A percentile compares a stretch with the other conserved stretches of the same genome.
Evolutionary conservation across 2,113 vertebrate genomes (phyloP).

Genomic region (Diadophis punctatus): DNA sequence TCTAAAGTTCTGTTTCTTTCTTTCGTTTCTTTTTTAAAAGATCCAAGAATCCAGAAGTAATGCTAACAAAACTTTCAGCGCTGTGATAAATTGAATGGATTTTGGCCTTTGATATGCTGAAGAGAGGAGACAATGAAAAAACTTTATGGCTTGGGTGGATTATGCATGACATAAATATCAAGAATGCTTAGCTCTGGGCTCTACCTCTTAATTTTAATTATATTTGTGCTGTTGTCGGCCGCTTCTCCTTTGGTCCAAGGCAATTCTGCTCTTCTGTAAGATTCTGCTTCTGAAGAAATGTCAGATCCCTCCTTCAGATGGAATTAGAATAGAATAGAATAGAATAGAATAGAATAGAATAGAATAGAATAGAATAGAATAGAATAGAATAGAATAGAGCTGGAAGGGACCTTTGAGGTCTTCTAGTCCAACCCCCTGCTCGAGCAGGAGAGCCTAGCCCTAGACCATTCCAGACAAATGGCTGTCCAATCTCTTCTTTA

Average conservation of each 20-base stretch:
- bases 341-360: too few relatives aligned
- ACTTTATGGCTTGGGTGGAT: not conserved
- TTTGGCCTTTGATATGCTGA: rapidly evolving
- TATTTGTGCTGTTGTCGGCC: not conserved
- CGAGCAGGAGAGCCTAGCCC: too few relatives aligned
- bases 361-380: too few relatives aligned
- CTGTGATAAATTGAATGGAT: not conserved
- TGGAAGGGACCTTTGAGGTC: too few relatives aligned
- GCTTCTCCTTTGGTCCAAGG: not conserved
- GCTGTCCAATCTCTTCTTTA: too few relatives aligned
- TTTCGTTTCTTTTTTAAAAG: not conserved
- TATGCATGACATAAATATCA: not conserved
- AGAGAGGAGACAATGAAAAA: not conserved
- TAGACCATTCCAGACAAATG: too few relatives aligned
- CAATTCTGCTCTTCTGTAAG: not conserved
- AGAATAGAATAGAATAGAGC: too few relatives aligned
- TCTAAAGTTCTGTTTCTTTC: constrained; percentile 22
- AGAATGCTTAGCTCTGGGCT: not conserved
- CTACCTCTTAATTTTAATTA: not conserved
- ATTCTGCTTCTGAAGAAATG: not conserved
- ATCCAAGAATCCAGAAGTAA: not conserved
- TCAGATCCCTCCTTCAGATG: not conserved
- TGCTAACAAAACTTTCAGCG: constrained; percentile 21
- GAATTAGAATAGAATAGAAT: not conserved
- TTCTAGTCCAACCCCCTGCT: too few relatives aligned